These are phyloP conservation scores for Holocentrus rufus DNA, from an alignment of 2,797 vertebrate species.

Conservation along the genomic window DNA sequence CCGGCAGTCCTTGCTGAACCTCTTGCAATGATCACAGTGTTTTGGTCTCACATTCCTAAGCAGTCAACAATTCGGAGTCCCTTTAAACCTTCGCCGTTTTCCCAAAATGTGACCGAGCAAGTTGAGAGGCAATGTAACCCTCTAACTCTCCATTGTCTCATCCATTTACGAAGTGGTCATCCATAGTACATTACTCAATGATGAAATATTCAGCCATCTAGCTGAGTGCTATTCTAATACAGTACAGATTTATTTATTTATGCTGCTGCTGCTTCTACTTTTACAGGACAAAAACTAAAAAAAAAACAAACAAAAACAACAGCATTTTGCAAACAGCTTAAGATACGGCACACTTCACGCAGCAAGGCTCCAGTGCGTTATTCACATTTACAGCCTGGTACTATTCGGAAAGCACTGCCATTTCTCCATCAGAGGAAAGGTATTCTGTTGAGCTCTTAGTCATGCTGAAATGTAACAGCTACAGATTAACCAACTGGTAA, in stretches of 20 bases:
- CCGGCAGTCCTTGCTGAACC: slow-evolving; percentile 5
- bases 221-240: slow-evolving; percentile 70
- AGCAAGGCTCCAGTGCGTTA: background rate
- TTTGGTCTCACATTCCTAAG: slow-evolving; percentile 15
- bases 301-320: slow-evolving; percentile 56
- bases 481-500: background rate
- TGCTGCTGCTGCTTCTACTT: slow-evolving; percentile 49
- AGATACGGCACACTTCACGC: slow-evolving; percentile 13
- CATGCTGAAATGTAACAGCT: background rate
- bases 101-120: slow-evolving; percentile 7
- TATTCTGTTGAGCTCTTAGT: too few relatives aligned
- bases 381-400: slow-evolving; percentile 18
- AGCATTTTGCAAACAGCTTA: slow-evolving; percentile 15
- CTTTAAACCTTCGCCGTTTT: slow-evolving; percentile 12
- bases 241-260: slow-evolving; percentile 73
- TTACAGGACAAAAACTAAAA: slow-evolving; percentile 38
- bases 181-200: slow-evolving; percentile 59
- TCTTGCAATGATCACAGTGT: slow-evolving; percentile 1
- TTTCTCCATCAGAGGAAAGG: too few relatives aligned
- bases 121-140: slow-evolving; percentile 25
- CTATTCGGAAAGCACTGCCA: too few relatives aligned
- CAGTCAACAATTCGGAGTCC: background rate
- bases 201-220: slow-evolving; percentile 76
- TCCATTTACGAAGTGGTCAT: slow-evolving; percentile 25
- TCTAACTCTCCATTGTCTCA: slow-evolving; percentile 46